phyloP scores from a whole-genome alignment of 2,113 vertebrate genomes.

The Corapipo altera region DNA sequence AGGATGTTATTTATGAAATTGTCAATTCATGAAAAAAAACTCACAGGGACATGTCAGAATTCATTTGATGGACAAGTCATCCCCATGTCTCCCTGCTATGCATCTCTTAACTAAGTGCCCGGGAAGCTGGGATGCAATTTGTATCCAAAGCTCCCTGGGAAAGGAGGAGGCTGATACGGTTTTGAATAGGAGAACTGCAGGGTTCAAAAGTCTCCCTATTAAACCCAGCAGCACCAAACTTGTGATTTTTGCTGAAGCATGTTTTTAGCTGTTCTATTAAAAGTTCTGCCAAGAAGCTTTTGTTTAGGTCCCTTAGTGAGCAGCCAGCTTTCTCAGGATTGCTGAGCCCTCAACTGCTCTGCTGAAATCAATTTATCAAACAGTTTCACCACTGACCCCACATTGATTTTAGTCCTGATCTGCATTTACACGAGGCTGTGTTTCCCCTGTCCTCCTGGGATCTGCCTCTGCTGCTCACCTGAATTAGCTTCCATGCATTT shows the following conservation, averaged over 20 bases:
- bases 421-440: not conserved
- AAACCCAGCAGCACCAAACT: not conserved
- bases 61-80: not conserved
- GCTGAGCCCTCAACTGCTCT: not conserved
- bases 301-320: not conserved
- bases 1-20: slow-evolving; percentile 22
- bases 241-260: not conserved
- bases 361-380: not conserved
- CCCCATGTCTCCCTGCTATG: not conserved
- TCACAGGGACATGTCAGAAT: not conserved
- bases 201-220: not conserved
- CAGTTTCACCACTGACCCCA: not conserved
- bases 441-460: not conserved
- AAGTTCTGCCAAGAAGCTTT: not conserved
- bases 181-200: not conserved
- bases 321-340: not conserved
- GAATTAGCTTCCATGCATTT: not conserved
- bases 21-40: not conserved
- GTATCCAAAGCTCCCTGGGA: not conserved
- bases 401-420: not conserved
- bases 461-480: not conserved
- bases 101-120: not conserved
- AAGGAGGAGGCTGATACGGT: accelerated
- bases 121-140: not conserved
- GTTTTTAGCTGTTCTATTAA: not conserved